Conservation (phyloP, 2,888 invertebrate species). For the Muscina levida region DNA sequence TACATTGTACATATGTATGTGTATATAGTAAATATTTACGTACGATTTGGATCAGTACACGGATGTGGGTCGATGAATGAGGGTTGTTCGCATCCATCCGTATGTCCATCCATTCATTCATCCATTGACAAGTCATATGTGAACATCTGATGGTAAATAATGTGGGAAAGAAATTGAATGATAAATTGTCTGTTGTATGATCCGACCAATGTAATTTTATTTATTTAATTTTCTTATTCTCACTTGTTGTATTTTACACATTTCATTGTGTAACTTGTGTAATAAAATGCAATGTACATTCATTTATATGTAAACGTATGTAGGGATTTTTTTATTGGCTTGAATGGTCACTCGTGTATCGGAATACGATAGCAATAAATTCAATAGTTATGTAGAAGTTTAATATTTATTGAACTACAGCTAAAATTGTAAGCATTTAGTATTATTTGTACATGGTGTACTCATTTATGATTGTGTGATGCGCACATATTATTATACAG, state of each 20-base stretch:
- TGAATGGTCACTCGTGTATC: too few relatives aligned
- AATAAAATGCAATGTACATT: constrained; percentile 27
- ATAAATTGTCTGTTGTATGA: constrained; percentile 33
- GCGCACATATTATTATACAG: too few relatives aligned
- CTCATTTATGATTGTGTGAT: too few relatives aligned
- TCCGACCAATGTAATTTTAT: constrained; percentile 33
- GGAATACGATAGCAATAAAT: constrained; percentile 12
- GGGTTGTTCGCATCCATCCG: background rate
- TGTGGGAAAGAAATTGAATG: constrained; percentile 17
- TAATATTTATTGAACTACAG: constrained; percentile 16
- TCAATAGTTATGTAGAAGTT: too few relatives aligned
- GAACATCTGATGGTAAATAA: constrained; percentile 13
- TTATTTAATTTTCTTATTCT: constrained; percentile 32
- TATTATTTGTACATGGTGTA: too few relatives aligned
- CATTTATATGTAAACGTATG: too few relatives aligned
- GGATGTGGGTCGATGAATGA: background rate
- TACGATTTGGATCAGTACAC: too few relatives aligned
- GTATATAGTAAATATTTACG: too few relatives aligned
- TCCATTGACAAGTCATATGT: constrained; percentile 4
- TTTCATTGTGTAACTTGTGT: constrained; percentile 23
- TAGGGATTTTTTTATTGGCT: too few relatives aligned
- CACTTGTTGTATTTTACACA: background rate
- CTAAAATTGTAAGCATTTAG: too few relatives aligned
- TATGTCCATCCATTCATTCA: background rate
- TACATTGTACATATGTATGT: too few relatives aligned